Evolutionary conservation across 64 coral and sea anemone genomes (phyloP), one percentile per base, ranked within the genome.

Genomic region (Pocillopora damicornis): DNA sequence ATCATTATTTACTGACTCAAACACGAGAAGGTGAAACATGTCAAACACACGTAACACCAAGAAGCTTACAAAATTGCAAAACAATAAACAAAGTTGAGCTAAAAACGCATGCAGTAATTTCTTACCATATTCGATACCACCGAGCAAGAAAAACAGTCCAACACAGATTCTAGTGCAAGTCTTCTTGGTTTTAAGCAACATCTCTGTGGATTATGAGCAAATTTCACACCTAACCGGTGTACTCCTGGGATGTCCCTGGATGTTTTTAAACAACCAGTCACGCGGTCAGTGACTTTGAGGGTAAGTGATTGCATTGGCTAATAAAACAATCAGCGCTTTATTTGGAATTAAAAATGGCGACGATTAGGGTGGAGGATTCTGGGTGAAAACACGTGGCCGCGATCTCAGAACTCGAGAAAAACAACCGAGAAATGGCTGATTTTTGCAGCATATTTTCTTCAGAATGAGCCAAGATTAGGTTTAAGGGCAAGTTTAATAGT

Each of bases 51-150:
- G 7, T 51, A 51, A 51, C 42, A 51, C 7, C 2, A 51, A 51
- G 42, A 51, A 51, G 42, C 42, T 30, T 51, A 1, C 42, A 51
- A 51, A 51, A 51, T 7, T 51, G 42, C 42, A 51, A 38, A 35
- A 77, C 30, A 14, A 37, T 11, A 4, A 18, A n/a, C 5, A 60
- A 79, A 60, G 59, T 59, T 79, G 37, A 51, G 16, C 14, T 56
- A 23, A 37, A 35, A 57, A 3, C 11, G n/a, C 11, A 8, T 71
- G 22, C 25, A 86, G 17, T n/a, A 12, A 77, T 11, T 79, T 89
- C 92, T 35, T 77, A 98, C 96, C 96, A 83, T 92, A 98, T 89
- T 98, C 96, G 12, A 92, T 92, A 60, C 96, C 96, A 73, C 92
- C 92, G 66, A 98, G 83, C 15, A 98, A 88, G 87, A 98, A 98